Conservation (phyloP, 2,888 invertebrate genomes). For the Nymphalis polychloros region DNA sequence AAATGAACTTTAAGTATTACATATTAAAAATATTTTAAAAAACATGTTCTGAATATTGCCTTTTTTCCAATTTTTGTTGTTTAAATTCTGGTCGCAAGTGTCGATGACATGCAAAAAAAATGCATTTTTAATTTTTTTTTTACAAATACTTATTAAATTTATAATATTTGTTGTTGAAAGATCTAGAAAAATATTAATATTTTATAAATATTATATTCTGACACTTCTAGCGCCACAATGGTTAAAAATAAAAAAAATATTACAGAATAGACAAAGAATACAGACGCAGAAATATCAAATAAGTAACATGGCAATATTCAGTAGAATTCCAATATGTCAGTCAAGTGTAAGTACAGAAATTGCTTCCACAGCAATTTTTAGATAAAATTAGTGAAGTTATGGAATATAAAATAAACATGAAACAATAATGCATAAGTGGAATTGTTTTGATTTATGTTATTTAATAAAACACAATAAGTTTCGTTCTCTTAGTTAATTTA, state of each 20-base stretch:
- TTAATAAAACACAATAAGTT: constrained; percentile 38
- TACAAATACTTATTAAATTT: no score
- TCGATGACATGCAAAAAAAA: no score
- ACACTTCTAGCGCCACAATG: not conserved
- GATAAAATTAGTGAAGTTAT: constrained; percentile 45
- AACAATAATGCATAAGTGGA: constrained; percentile 47
- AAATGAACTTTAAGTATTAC: no score
- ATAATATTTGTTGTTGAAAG: no score
- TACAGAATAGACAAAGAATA: not conserved
- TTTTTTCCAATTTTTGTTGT: no score
- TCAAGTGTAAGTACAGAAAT: constrained; percentile 53
- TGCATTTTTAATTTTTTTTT: no score
- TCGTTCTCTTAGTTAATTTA: constrained; percentile 44
- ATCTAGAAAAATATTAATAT: no score
- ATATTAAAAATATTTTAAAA: no score
- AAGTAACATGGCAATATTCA: constrained; percentile 29
- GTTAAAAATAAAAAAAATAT: not conserved
- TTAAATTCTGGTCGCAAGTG: no score
- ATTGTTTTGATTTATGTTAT: constrained; percentile 45
- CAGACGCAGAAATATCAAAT: constrained; percentile 3
- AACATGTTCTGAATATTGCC: no score
- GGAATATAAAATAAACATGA: constrained; percentile 51
- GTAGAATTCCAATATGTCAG: constrained; percentile 70
- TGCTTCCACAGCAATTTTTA: constrained; percentile 49
- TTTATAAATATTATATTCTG: no score